Evolutionary conservation across 2,113 vertebrate species (phyloP).

Genomic region (Bettongia penicillata): DNA sequence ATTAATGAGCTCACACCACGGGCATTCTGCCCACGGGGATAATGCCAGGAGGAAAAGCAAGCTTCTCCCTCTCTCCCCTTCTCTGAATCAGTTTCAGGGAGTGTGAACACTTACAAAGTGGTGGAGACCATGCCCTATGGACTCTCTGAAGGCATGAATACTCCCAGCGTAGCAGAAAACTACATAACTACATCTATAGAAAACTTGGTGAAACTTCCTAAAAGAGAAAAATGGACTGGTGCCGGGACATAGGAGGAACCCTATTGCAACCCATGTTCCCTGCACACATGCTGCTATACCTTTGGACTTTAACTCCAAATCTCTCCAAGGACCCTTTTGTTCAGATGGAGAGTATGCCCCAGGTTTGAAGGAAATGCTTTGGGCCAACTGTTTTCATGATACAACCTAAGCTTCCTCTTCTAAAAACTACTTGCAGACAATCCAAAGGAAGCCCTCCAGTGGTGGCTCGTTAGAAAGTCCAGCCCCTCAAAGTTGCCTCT

Average conservation of each 20-base stretch:
- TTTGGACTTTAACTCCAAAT: background rate
- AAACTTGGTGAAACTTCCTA: background rate
- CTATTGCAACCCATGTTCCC: too few relatives aligned
- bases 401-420: background rate
- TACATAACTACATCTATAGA: background rate
- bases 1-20: background rate
- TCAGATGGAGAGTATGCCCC: background rate
- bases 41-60: too few relatives aligned
- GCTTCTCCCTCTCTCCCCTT: background rate
- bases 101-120: background rate
- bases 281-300: too few relatives aligned
- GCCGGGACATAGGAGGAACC: too few relatives aligned
- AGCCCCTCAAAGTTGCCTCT: too few relatives aligned
- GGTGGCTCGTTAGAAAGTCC: too few relatives aligned
- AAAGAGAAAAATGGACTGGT: background rate
- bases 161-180: background rate
- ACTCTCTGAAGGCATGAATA: background rate
- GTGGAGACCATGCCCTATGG: background rate
- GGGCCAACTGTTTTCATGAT: background rate
- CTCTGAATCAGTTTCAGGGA: background rate
- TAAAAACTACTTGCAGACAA: too few relatives aligned
- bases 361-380: background rate
- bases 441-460: too few relatives aligned
- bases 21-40: background rate
- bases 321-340: background rate